These are phyloP conservation scores for Carlito syrichta DNA, from an alignment of 2,113 vertebrate genomes.

Conservation along the genomic window DNA sequence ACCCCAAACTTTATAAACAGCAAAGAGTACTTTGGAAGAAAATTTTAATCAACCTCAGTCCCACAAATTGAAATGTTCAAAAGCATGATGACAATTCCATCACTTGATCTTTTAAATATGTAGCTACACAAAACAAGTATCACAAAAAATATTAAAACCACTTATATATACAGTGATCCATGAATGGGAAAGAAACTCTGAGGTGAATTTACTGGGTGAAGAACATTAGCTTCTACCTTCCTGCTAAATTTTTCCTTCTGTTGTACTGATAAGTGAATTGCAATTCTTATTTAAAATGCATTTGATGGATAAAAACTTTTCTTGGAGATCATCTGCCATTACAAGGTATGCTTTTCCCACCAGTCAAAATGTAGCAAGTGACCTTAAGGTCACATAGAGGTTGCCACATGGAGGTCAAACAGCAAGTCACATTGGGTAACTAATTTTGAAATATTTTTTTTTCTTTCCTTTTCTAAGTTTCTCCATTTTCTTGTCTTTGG, in stretches of 20 bases:
- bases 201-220: background rate
- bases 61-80: background rate
- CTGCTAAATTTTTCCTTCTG: background rate
- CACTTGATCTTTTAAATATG: background rate
- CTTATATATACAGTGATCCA: background rate
- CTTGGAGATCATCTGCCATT: background rate
- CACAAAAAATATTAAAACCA: background rate
- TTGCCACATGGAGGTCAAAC: background rate
- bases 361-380: background rate
- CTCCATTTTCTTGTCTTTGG: background rate
- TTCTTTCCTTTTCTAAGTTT: background rate
- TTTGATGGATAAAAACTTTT: background rate
- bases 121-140: background rate
- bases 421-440: too few relatives aligned
- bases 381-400: too few relatives aligned
- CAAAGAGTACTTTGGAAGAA: background rate
- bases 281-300: background rate
- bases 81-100: background rate
- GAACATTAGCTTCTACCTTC: background rate
- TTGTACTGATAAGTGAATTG: background rate
- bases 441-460: slow-evolving; percentile 13
- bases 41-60: background rate
- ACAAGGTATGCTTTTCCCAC: background rate
- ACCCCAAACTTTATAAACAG: background rate
- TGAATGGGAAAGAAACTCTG: background rate